These are phyloP conservation scores for Eilema sororculum DNA, from an alignment of 2,888 invertebrate genomes.

Conservation along the genomic window DNA sequence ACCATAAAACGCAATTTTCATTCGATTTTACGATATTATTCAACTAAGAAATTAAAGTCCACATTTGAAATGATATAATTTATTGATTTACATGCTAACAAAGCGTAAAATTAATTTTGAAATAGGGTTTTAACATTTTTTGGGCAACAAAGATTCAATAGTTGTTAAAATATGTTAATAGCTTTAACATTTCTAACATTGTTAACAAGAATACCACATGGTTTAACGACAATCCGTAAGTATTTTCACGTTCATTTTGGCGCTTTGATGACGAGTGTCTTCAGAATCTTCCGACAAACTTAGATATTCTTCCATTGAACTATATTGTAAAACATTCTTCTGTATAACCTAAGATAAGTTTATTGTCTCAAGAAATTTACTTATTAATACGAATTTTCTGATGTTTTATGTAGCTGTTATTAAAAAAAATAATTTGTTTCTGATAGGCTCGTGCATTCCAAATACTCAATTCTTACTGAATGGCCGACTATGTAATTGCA, in stretches of 20 bases:
- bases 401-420: neutral
- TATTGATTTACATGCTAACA: constrained; percentile 29
- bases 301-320: neutral
- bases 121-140: constrained; percentile 40
- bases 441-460: constrained; percentile 72
- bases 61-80: constrained; percentile 29
- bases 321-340: constrained; percentile 2
- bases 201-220: constrained; percentile 57
- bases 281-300: neutral
- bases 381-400: neutral
- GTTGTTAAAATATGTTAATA: constrained; percentile 64
- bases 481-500: constrained; percentile 70
- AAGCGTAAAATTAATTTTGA: constrained; percentile 56
- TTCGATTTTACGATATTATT: constrained; percentile 15
- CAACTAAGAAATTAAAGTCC: constrained; percentile 22
- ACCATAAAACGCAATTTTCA: neutral
- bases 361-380: neutral
- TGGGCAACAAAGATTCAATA: constrained; percentile 44
- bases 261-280: neutral
- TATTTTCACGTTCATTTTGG: neutral
- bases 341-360: neutral
- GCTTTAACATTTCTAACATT: constrained; percentile 64
- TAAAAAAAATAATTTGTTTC: constrained; percentile 21
- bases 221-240: constrained; percentile 63
- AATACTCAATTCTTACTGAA: constrained; percentile 70